phyloP scores from a whole-genome alignment of 2,888 invertebrate species.

The Dryococelus australis region DNA sequence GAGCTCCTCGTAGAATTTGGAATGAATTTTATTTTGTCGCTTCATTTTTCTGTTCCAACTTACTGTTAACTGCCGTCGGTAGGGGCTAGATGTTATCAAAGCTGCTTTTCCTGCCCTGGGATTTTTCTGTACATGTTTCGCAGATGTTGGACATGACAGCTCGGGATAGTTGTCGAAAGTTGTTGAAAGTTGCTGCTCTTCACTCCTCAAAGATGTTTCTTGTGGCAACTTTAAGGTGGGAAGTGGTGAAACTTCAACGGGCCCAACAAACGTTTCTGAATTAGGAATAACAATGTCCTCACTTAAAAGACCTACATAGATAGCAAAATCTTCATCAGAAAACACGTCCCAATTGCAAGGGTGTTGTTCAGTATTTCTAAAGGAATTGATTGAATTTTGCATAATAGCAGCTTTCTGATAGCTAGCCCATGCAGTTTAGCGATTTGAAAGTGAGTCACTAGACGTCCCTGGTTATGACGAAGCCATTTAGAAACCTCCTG shows the following conservation, averaged over 20 bases:
- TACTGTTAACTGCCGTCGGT: neutral
- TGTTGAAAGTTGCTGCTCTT: neutral
- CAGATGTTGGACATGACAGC: neutral
- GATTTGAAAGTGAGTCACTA: neutral
- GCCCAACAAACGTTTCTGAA: no score
- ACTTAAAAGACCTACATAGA: no score
- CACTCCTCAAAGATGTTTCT: neutral
- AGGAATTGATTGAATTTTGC: neutral
- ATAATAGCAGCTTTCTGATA: constrained; percentile 22
- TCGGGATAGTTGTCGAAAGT: no score
- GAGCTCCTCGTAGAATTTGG: no score
- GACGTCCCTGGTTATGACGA: neutral
- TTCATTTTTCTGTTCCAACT: neutral
- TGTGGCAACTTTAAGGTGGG: neutral
- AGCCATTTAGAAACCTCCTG: neutral
- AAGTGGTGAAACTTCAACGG: neutral
- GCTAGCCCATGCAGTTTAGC: neutral
- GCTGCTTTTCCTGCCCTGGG: neutral
- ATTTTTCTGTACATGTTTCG: neutral
- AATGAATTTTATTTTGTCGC: neutral
- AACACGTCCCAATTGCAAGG: no score
- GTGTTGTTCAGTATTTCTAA: neutral
- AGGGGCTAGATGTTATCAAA: neutral
- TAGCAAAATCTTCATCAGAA: no score
- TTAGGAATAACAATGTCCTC: no score